These are phyloP conservation scores for Aphodius sticticus DNA, from an alignment of 2,888 invertebrate genomes.

Conservation along the genomic window DNA sequence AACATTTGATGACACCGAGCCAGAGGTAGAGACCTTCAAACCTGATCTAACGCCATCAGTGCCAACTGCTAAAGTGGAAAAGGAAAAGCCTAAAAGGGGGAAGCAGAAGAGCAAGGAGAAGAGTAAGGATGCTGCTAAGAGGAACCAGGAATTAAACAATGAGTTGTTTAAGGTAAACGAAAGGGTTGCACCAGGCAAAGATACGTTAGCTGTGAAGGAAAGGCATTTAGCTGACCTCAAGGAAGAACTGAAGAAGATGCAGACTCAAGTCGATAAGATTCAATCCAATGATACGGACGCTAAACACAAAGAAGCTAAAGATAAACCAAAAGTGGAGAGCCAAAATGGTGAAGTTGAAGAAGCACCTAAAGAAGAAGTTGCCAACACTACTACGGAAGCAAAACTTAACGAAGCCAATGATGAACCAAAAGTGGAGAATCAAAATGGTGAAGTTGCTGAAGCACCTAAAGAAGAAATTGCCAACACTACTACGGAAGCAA, in stretches of 20 bases:
- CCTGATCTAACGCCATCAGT: background rate
- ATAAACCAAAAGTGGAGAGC: background rate
- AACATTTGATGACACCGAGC: constrained; percentile 11
- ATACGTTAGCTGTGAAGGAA: constrained; percentile 25
- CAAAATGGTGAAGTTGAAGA: background rate
- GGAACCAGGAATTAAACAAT: background rate
- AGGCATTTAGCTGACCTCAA: constrained; percentile 31
- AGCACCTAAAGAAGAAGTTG: constrained; percentile 12
- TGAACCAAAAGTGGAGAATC: background rate
- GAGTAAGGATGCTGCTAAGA: constrained; percentile 4
- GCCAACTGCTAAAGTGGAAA: background rate
- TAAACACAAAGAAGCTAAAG: background rate
- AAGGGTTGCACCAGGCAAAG: background rate
- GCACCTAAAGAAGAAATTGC: background rate
- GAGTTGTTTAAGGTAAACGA: background rate
- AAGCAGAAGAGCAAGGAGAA: constrained; percentile 28
- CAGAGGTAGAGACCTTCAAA: constrained; percentile 16
- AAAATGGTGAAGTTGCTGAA: background rate
- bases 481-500: background rate
- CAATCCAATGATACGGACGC: constrained; percentile 5
- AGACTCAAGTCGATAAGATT: constrained; percentile 20
- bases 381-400: background rate
- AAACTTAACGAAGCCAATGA: background rate
- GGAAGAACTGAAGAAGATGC: constrained; percentile 22
- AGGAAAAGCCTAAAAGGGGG: constrained; percentile 16